phyloP scores from a whole-genome alignment of 2,113 vertebrate genomes.

The Chrysochloris asiatica region DNA sequence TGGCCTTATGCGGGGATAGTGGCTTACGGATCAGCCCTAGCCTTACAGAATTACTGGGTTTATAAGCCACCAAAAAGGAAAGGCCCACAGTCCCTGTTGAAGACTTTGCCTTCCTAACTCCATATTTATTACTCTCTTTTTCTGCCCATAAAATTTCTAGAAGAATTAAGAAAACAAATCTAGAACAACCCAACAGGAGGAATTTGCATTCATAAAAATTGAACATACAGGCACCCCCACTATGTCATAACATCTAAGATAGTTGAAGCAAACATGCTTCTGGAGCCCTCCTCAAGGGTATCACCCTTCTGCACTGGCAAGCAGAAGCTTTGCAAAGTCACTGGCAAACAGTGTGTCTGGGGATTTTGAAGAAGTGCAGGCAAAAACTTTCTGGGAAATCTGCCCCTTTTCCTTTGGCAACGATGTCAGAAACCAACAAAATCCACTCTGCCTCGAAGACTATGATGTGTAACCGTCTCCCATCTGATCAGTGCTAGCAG shows the following conservation, averaged over 20 bases:
- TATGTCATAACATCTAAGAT: neutral
- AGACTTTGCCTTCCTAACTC: neutral
- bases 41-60: neutral
- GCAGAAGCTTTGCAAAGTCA: neutral
- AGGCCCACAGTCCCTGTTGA: neutral
- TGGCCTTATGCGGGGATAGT: neutral
- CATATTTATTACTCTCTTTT: neutral
- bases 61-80: neutral
- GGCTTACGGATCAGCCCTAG: neutral
- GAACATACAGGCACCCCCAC: neutral
- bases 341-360: neutral
- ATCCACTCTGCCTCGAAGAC: neutral
- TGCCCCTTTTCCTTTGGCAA: conserved; percentile 8
- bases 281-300: neutral
- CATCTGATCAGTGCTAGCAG: neutral
- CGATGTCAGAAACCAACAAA: neutral
- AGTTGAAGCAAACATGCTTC: neutral
- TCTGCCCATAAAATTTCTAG: neutral
- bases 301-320: neutral
- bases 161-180: neutral
- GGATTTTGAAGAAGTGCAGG: conserved; percentile 5
- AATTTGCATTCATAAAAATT: conserved; percentile 5
- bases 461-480: neutral
- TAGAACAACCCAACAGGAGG: neutral
- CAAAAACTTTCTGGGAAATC: neutral